Percentiles rank a stretch among this genome's conserved stretches.
phyloP scores from a whole-genome alignment of 2,113 vertebrate genomes.

The Entomyzon cyanotis region DNA sequence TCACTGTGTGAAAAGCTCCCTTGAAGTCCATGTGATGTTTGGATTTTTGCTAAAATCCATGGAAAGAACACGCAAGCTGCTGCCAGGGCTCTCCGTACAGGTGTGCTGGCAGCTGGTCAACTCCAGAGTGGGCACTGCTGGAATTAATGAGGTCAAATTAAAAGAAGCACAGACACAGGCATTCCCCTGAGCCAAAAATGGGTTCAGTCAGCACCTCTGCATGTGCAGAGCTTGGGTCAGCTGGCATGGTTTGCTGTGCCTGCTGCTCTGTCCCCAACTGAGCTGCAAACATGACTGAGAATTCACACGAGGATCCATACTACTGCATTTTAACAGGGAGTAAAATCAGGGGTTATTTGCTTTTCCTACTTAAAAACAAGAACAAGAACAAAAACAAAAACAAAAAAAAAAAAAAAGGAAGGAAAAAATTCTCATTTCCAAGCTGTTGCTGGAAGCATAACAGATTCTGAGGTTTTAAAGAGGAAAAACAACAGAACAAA shows the following conservation, averaged over 20 bases:
- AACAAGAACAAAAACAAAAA: not conserved
- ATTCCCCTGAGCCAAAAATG: not conserved
- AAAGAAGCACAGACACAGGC: not conserved
- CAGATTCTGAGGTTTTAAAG: not conserved
- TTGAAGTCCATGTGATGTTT: not conserved
- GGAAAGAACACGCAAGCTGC: not conserved
- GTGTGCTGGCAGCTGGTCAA: not conserved
- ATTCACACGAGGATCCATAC: not conserved
- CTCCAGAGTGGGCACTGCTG: not conserved
- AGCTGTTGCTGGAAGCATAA: not conserved
- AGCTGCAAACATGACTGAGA: not conserved
- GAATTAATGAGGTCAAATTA: not conserved
- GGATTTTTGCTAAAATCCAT: not conserved
- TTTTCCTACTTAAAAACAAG: not conserved
- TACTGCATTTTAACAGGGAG: not conserved
- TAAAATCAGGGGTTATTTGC: not conserved
- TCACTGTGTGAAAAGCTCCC: not conserved
- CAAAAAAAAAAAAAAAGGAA: too few species aligned
- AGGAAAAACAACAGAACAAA: not conserved
- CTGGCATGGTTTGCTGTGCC: not conserved
- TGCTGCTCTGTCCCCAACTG: fast-evolving
- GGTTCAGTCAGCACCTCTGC: not conserved
- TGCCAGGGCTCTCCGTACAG: not conserved
- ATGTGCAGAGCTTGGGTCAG: not conserved
- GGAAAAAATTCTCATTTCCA: not conserved